A percentile compares a stretch with the other conserved stretches of the same genome.
These are phyloP conservation scores for Strigamia transsilvanica DNA, from an alignment of 2,888 invertebrate genomes.

Conservation along the genomic window DNA sequence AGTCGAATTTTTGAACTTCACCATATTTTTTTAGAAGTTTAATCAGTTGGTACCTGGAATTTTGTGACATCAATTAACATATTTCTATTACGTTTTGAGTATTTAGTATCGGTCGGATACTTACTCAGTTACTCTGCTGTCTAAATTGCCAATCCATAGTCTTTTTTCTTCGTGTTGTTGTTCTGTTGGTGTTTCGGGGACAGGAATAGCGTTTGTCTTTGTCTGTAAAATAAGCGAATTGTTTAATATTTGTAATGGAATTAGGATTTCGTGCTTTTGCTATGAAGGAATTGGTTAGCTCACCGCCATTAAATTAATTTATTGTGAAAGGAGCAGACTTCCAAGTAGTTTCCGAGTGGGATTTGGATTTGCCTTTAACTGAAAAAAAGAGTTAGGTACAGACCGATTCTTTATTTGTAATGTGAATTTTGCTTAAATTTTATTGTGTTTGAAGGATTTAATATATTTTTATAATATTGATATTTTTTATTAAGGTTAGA, in stretches of 20 bases:
- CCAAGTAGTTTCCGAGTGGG: not conserved
- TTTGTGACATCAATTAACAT: not conserved
- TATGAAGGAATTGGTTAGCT: not conserved
- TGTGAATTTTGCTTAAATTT: not conserved
- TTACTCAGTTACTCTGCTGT: conserved; percentile 93
- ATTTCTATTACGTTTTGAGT: not conserved
- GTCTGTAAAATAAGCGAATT: not conserved
- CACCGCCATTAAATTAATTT: not conserved
- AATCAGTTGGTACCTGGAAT: conserved; percentile 76
- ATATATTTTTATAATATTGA: no score
- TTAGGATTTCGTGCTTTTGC: not conserved
- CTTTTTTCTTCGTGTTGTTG: conserved; percentile 70
- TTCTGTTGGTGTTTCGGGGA: conserved; percentile 6
- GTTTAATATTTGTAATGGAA: not conserved
- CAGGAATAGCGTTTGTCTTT: not conserved
- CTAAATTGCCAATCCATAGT: conserved; percentile 92
- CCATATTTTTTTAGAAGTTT: conserved; percentile 96
- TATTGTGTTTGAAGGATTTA: not conserved
- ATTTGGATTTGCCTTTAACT: not conserved
- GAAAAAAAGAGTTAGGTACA: not conserved
- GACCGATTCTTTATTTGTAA: not conserved
- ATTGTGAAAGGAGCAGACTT: not conserved
- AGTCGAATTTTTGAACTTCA: conserved; percentile 92
- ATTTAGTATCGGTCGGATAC: conserved; percentile 64
- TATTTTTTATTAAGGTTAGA: no score